A percentile compares a stretch with the other conserved stretches of the same genome.
Conservation (phyloP, 2,113 vertebrate genomes). For the Jacana jacana region DNA sequence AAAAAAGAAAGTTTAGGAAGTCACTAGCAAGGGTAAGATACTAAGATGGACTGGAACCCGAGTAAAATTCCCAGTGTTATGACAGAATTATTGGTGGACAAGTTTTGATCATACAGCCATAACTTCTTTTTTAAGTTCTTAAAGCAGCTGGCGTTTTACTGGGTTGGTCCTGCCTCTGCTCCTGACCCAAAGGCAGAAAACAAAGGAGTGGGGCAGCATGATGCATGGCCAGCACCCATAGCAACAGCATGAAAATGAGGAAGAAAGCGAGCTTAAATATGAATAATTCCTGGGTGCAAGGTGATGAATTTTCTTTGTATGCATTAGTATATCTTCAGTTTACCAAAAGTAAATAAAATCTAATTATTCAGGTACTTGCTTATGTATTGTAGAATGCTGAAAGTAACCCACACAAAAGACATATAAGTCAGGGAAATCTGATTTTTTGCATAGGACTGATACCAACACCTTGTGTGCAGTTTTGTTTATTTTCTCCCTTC, state of each 20-base stretch:
- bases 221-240: background rate
- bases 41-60: background rate
- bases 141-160: background rate
- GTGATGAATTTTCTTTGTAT: background rate
- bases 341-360: background rate
- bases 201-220: background rate
- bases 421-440: background rate
- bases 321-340: background rate
- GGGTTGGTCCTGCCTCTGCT: background rate
- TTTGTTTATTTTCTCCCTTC: background rate
- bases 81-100: background rate
- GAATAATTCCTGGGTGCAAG: background rate
- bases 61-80: background rate
- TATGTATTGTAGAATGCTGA: background rate
- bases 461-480: background rate
- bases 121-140: background rate
- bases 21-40: background rate
- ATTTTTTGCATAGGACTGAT: background rate
- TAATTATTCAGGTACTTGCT: background rate
- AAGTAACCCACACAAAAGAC: background rate
- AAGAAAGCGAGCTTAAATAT: background rate
- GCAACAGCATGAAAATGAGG: background rate
- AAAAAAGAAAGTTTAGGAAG: background rate
- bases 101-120: background rate
- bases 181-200: background rate